Base-by-base conservation (phyloP, 35 echinoderm and acorn worm species). In the Heliocidaris erythrogramma region DNA sequence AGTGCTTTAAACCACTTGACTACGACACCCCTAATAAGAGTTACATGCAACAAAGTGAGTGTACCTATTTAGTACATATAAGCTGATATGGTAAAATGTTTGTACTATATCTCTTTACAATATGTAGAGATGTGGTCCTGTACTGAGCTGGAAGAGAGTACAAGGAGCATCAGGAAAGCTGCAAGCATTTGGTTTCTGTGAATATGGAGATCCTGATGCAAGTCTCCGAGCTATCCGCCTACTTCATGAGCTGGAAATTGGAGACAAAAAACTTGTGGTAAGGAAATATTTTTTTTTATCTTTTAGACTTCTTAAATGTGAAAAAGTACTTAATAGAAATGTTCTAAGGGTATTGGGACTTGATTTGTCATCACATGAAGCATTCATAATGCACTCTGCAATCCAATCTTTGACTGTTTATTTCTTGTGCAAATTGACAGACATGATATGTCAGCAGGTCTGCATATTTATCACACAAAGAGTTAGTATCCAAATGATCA, bases 141-240 rank as follows among this genome's bases (percentile, higher is more conserved):
- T 99, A 24, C 47, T 96, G 78, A 99, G 96, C 90, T 99, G 98
- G 98, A 99, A 99, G 94, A 91, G 98, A 65, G 97, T 99, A 3
- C 97, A 99, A 88, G 98, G 98, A 94, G 98, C 98, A 18, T 97
- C 98, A 9, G 98, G 98, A 18, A 99, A 99, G 59, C 92, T 99
- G 61, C 98, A 99, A 93, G 98, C 98, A 0, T 99, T 99, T 96
- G 98, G 98, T 27, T 99, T 99, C 93, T 99, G 98, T 95, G 98
- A 99, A 90, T 99, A 99, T 94, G 96, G 85, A 30, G 98, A 96
- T 16, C 98, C 98, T 30, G 97, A 99, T 60, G 90, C 96, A 32
- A 96, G 97, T 48, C 93, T 99, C 8, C 78, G 98, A 27, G 97
- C 98, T 30, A 99, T 99, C 85, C 96, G 98, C 84, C 93, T 99